Conservation (phyloP, 2,888 invertebrate species). For the Tineola bisselliella region DNA sequence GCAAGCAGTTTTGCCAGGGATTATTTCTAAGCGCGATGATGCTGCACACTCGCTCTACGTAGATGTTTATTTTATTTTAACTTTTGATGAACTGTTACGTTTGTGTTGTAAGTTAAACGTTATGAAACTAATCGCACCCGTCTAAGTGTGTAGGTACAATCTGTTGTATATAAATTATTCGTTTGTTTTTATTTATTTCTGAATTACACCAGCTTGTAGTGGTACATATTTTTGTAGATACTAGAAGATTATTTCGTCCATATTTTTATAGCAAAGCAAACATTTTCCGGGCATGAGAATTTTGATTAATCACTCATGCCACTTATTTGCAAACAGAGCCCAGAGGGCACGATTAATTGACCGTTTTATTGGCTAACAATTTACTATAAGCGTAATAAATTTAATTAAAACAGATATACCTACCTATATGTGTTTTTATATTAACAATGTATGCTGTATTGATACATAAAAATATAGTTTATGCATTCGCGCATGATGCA, state of each 20-base stretch:
- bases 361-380: not conserved
- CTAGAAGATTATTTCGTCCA: not conserved
- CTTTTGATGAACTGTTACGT: not conserved
- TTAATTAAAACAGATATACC: not conserved
- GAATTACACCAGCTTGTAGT: too few species aligned
- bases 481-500: not conserved
- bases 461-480: not conserved
- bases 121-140: too few species aligned
- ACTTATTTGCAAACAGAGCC: slow-evolving; percentile 1
- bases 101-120: too few species aligned
- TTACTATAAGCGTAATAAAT: not conserved
- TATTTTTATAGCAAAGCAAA: not conserved
- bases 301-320: not conserved
- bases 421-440: not conserved
- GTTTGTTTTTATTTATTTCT: too few species aligned
- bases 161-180: too few species aligned
- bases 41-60: not conserved
- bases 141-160: too few species aligned
- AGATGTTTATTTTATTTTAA: not conserved
- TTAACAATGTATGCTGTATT: not conserved
- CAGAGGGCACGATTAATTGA: slow-evolving; percentile 1
- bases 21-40: not conserved
- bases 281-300: not conserved
- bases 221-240: too few species aligned
- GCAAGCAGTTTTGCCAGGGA: not conserved